Conservation (phyloP, 2,113 vertebrate genomes). For the Rhinolophus sinicus region DNA sequence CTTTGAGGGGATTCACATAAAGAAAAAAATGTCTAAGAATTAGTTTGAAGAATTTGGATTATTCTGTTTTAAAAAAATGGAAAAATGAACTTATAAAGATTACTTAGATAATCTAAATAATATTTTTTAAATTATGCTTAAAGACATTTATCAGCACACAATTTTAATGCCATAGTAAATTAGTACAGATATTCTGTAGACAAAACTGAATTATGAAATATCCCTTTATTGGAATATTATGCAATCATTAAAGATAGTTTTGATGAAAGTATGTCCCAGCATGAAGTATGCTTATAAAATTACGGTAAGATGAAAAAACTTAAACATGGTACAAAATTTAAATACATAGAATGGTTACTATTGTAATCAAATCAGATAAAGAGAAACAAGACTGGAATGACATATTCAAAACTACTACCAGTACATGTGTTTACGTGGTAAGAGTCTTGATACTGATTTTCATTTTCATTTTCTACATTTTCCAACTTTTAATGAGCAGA, state of each 20-base stretch:
- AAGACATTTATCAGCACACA: neutral
- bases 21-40: conserved; percentile 8
- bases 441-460: neutral
- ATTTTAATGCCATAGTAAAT: neutral
- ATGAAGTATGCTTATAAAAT: neutral
- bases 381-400: neutral
- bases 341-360: neutral
- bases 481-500: neutral
- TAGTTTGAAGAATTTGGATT: neutral
- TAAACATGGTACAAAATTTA: neutral
- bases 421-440: neutral
- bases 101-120: neutral
- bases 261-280: neutral
- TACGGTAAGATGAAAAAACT: neutral
- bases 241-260: neutral
- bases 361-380: neutral
- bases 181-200: neutral
- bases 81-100: conserved; percentile 6
- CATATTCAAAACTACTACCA: neutral
- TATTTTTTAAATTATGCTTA: neutral
- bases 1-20: neutral
- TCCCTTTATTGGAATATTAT: neutral
- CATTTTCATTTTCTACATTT: neutral
- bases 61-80: neutral
- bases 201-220: conserved; percentile 18